A percentile compares a stretch with the other conserved stretches of the same genome.
These are phyloP conservation scores for Linnaemya tessellans DNA, from an alignment of 2,888 invertebrate genomes.

Conservation along the genomic window DNA sequence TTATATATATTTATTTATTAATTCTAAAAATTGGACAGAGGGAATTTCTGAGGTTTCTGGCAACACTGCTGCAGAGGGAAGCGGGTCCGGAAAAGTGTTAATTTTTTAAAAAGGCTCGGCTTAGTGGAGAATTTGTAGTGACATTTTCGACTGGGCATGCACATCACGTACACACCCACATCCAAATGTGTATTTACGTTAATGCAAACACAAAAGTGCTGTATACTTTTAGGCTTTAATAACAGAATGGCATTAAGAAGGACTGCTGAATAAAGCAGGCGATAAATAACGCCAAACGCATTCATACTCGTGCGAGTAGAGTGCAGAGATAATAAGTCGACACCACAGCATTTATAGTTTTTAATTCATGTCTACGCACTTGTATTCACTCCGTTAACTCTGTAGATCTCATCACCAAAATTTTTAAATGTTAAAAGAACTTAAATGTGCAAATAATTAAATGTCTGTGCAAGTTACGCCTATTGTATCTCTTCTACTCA, in stretches of 20 bases:
- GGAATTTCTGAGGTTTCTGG: too few species aligned
- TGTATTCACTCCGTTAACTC: constrained; percentile 44
- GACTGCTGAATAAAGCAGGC: neutral
- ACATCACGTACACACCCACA: neutral
- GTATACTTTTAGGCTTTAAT: constrained; percentile 63
- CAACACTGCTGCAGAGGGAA: too few species aligned
- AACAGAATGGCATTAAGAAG: constrained; percentile 46
- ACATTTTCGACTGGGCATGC: neutral
- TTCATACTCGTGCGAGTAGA: too few species aligned
- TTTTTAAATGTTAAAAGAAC: constrained; percentile 56
- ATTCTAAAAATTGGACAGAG: too few species aligned
- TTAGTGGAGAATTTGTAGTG: too few species aligned
- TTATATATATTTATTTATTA: too few species aligned
- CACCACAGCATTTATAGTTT: constrained; percentile 45
- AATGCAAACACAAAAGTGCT: constrained; percentile 33
- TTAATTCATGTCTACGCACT: constrained; percentile 26
- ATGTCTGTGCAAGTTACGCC: constrained; percentile 48
- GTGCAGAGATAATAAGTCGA: too few species aligned
- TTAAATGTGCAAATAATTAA: constrained; percentile 66
- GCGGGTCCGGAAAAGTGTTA: too few species aligned
- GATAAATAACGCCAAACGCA: constrained; percentile 11
- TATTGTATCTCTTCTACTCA: constrained; percentile 19
- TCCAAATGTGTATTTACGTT: neutral
- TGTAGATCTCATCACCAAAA: constrained; percentile 40
- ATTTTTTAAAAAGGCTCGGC: too few species aligned